Base-by-base conservation (phyloP, 1,140 invertebrate species). In the Bombus breviceps region DNA sequence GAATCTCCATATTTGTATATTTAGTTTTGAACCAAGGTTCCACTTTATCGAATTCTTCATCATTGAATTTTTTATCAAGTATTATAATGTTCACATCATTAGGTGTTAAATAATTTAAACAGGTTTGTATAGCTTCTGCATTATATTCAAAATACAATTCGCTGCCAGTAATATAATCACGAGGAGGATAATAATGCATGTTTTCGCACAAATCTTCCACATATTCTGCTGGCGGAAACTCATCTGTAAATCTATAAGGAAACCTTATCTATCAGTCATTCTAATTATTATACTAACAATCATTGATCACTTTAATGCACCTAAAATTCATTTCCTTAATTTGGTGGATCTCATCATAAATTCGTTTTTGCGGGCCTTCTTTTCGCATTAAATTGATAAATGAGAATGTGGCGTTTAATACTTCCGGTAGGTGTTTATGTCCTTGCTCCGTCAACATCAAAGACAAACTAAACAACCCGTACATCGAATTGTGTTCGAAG, bases 361-460 rank as follows among this genome's bases (percentile, higher is more conserved):
- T 97, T 90, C 96, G 95, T 92, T 97, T 95, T 85, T 97, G 95
- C 0, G 97, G 96, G 13, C 96, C 96, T 71, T 95, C 93, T 85
- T 94, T 92, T 71, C 95, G 95, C 62, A 98, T 89, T 92, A 98
- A 96, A 88, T 97, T 97, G 0, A 98, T 95, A 87, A 97, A 98
- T 25, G 97, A 95, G 94, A 98, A 98, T 13, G 97, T 96, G 25
- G 97, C 95, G 32, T 96, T 95, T 1, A 98, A 93, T 5, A 98
- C 96, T 87, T 98, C 96, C 69, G 96, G 95, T 25, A 98, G 92
- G 88, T 98, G 96, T 66, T 96, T 93, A 39, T 97, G 95, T 32
- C 98, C 98, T 87, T 97, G 96, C 79, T 98, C 97, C 0, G 98
- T 98, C 8, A 99, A 95, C 41, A 97, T 96, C 28, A 99, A 95